Evolutionary conservation across 2,797 vertebrate genomes (phyloP), one percentile per base, ranked within the genome.

Genomic region (Sternotherus odoratus): DNA sequence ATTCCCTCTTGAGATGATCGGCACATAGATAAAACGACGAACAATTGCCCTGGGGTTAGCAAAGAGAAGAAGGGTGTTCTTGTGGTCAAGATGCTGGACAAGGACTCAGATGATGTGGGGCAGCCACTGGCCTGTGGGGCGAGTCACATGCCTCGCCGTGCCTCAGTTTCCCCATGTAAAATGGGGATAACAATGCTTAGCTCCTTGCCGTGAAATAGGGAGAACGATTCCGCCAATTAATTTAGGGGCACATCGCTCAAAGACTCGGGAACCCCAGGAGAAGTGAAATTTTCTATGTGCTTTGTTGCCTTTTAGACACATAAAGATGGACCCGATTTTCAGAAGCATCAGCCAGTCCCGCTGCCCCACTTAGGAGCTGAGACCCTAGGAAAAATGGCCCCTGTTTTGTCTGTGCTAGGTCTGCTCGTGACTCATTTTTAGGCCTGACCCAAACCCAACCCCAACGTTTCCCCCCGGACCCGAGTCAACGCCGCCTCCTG

Each of bases 1-100:
- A 48, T 75, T 75, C 19, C 12, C 56, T 83, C 15, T 46, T 28
- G 0, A 1, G 48, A n/a, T 0, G 1, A 46, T 19, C 2, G 43
- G 69, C 43, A 75, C 12, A 30, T 43, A 48, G 39, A 46, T 30
- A 43, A 26, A 48, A 26, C 12, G 43, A 46, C 24, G 46, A 46
- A 75, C 12, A 46, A 26, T 28, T 46, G 43, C 4, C 8, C 9
- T 15, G 4, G 17, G n/a, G 17, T 8, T 48, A 17, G 46, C 0
- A 0, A 16, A 2, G 46, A 43, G 9, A 56, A 78, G 66, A 36
- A 75, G 69, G 26, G 48, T 4, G 30, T 43, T 36, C 0, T 0
- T 6, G 60, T 43, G 69, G 79, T 5, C 60, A 10, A 24, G 3
- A 3, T 19, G 49, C 4, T 13, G 12, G 28, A 28, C 4, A 6